Evolutionary conservation across 2,113 vertebrate genomes (phyloP), one percentile per base, ranked within the genome.

Genomic region (Phaethon lepturus): DNA sequence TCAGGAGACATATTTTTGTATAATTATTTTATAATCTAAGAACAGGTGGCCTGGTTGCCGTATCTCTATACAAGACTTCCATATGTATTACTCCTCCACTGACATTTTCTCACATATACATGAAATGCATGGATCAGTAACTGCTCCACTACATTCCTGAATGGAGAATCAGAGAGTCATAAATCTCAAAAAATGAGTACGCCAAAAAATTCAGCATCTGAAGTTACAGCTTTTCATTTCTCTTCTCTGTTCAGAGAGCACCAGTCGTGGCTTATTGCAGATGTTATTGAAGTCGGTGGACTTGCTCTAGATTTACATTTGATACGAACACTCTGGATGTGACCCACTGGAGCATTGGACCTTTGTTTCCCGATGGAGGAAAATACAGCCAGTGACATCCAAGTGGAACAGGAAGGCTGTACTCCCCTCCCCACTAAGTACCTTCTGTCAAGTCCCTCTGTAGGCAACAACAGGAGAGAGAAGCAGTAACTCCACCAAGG

Each of bases 161-260:
- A 90, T 0, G 7, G 69, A 78, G 66, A 94, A 78, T 87, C 69
- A 77, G 12, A 93, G 62, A 88, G 33, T 60, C 44, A 62, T 77
- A 96, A 83, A 94, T 69, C 89, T 73, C 31, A 68, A 87, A 94
- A 91, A 73, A 40, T 6, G 2, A 76, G 31, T 33, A 69, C 0
- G 31, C 74, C 26, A 88, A 90, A 80, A 93, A 91, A 83, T 24
- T 59, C 78, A 83, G 71, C 74, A 83, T 79, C 74, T 82, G 78
- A 95, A 86, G 81, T 66, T 67, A 93, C 85, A 96, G 93, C 84
- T 90, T 77, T 25, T 93, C n/a, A 19, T 66, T 89, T 63, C 18
- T 81, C 13, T 25, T 29, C 53, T 64, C 76, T 75, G 8, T 69
- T 85, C 74, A 94, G 76, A 81, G 86, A 74, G 40, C 67, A 49